phyloP scores from a whole-genome alignment of 2,888 invertebrate genomes.

The Brachylomia viminalis region DNA sequence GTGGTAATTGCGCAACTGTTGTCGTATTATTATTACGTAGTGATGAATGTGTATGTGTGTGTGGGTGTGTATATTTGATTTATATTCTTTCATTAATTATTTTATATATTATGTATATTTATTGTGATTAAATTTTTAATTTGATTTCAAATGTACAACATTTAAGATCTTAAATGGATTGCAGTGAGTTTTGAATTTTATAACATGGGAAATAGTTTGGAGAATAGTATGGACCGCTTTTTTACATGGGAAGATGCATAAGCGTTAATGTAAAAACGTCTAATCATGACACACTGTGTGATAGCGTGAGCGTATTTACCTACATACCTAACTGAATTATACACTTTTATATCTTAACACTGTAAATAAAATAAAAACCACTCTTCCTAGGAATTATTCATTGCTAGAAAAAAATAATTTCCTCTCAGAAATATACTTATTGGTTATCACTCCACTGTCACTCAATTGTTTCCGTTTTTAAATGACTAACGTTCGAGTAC shows the following conservation, averaged over 20 bases:
- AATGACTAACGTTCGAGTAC: conserved; percentile 15
- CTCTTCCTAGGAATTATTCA: not conserved
- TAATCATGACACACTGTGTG: not conserved
- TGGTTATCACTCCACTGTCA: conserved; percentile 3
- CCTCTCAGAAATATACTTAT: not conserved
- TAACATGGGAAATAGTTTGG: conserved; percentile 21
- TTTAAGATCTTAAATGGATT: no score
- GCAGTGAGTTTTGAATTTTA: no score
- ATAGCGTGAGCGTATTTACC: not conserved
- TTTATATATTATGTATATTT: no score
- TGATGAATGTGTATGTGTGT: conserved; percentile 48
- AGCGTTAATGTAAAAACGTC: no score
- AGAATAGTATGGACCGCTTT: not conserved
- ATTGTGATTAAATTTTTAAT: no score
- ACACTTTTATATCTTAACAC: not conserved
- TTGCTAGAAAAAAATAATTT: no score
- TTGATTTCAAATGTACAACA: no score
- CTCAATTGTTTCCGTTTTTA: conserved; percentile 16
- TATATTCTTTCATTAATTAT: no score
- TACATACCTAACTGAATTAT: not conserved
- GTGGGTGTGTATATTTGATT: no score
- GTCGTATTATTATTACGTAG: conserved; percentile 55
- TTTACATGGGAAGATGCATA: not conserved
- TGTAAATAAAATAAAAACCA: not conserved
- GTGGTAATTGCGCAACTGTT: conserved; percentile 53